Conservation (phyloP, 2,113 vertebrate species). For the Hemiprocne comata region DNA sequence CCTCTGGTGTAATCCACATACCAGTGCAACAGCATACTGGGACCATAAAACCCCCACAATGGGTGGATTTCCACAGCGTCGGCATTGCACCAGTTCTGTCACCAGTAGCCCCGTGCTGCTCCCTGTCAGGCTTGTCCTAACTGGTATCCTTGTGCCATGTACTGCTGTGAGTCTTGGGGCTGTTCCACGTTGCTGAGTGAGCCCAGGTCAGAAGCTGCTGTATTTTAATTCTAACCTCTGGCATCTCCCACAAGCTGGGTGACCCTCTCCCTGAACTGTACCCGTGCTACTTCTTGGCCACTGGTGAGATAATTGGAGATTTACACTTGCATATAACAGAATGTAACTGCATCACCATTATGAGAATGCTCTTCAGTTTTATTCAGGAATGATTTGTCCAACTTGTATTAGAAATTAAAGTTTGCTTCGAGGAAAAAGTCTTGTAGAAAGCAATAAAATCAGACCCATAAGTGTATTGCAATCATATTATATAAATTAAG, state of each 20-base stretch:
- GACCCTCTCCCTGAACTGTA: neutral
- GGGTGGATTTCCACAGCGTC: neutral
- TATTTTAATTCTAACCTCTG: neutral
- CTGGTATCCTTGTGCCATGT: fast-evolving
- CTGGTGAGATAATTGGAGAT: neutral
- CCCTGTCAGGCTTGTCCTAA: neutral
- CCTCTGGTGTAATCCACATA: neutral
- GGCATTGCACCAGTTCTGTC: neutral
- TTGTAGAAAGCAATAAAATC: neutral
- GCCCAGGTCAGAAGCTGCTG: neutral
- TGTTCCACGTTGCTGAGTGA: neutral
- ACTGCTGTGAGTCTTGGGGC: neutral
- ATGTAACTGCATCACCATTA: too few species aligned
- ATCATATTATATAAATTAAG: neutral
- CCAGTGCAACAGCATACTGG: neutral
- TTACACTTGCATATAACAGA: neutral
- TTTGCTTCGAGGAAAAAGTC: neutral
- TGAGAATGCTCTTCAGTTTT: neutral
- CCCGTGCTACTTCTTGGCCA: neutral
- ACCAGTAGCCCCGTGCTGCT: neutral
- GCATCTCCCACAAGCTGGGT: neutral
- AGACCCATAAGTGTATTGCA: neutral
- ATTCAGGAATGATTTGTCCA: neutral
- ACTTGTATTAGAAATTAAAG: neutral
- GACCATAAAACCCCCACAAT: neutral